These are phyloP conservation scores for Aptenodytes forsteri DNA, from an alignment of 2,113 vertebrate species.

Conservation along the genomic window DNA sequence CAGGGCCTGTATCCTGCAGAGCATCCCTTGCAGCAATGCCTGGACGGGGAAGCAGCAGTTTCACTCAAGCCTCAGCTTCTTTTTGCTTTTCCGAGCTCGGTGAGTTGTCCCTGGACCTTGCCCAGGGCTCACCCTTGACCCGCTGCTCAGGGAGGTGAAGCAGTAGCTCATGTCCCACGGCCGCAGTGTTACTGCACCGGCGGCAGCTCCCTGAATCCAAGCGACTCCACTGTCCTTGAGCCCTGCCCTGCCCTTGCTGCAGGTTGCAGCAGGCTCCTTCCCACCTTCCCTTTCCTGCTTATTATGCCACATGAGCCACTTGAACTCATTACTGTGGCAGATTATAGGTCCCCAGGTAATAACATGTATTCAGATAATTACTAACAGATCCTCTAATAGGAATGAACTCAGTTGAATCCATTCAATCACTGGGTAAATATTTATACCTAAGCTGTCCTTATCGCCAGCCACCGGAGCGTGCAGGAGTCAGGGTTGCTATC, in stretches of 20 bases:
- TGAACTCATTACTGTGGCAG: constrained; percentile 70
- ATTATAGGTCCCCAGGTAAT: constrained; percentile 72
- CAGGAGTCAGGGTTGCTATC: background rate
- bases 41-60: fast-evolving
- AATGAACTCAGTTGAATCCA: constrained; percentile 61
- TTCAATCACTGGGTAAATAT: constrained; percentile 56
- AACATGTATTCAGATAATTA: constrained; percentile 69
- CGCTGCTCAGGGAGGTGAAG: fast-evolving
- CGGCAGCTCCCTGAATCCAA: background rate
- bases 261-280: constrained; percentile 26
- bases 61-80: background rate
- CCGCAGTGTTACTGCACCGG: background rate
- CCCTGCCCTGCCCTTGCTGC: constrained; percentile 39
- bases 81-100: background rate
- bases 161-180: background rate
- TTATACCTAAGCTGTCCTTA: constrained; percentile 34
- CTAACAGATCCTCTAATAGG: constrained; percentile 70
- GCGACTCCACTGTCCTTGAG: constrained; percentile 60
- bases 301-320: constrained; percentile 65
- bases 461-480: background rate
- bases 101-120: background rate
- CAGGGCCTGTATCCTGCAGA: background rate
- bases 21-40: fast-evolving
- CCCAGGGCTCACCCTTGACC: background rate
- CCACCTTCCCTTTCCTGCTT: constrained; percentile 50